A percentile compares a stretch with the other conserved stretches of the same genome.
Evolutionary conservation across 2,797 vertebrate species (phyloP).

Genomic region (Pitangus sulphuratus): DNA sequence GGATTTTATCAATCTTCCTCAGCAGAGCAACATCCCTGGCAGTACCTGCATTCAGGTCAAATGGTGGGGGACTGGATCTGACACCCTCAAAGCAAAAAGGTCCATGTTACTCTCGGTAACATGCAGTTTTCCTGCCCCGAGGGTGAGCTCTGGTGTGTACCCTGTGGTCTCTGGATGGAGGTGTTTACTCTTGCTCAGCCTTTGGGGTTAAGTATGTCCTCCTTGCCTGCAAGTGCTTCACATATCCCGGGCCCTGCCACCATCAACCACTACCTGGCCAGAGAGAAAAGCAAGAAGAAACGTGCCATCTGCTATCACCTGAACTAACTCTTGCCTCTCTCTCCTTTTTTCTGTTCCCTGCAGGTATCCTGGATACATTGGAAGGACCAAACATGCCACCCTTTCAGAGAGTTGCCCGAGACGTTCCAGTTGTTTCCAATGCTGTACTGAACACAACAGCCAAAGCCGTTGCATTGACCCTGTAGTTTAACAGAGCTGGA

Average conservation of each 20-base stretch:
- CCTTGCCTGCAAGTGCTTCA: not conserved
- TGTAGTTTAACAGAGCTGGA: slow-evolving; percentile 70
- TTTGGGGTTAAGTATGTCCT: not conserved
- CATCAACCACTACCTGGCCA: not conserved
- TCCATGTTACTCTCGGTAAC: not conserved
- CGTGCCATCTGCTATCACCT: not conserved
- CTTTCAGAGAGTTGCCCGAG: slow-evolving; percentile 92
- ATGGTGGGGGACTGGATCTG: not conserved
- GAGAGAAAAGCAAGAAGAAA: not conserved
- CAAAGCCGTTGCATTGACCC: slow-evolving; percentile 65
- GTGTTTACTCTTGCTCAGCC: not conserved
- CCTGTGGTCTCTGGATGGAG: not conserved
- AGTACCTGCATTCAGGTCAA: not conserved
- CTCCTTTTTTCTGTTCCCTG: not conserved
- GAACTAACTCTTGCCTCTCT: not conserved
- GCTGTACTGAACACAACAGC: slow-evolving; percentile 80
- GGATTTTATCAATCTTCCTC: not conserved
- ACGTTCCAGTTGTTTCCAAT: slow-evolving; percentile 80
- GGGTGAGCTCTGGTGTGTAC: not conserved
- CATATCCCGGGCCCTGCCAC: not conserved
- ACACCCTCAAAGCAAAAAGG: not conserved
- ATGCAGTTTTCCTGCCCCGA: not conserved
- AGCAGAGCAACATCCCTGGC: not conserved
- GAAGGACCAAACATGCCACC: slow-evolving; percentile 87
- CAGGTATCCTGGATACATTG: slow-evolving; percentile 91